Conservation (phyloP, 2,797 vertebrate genomes). For the Eutrigla gurnardus region DNA sequence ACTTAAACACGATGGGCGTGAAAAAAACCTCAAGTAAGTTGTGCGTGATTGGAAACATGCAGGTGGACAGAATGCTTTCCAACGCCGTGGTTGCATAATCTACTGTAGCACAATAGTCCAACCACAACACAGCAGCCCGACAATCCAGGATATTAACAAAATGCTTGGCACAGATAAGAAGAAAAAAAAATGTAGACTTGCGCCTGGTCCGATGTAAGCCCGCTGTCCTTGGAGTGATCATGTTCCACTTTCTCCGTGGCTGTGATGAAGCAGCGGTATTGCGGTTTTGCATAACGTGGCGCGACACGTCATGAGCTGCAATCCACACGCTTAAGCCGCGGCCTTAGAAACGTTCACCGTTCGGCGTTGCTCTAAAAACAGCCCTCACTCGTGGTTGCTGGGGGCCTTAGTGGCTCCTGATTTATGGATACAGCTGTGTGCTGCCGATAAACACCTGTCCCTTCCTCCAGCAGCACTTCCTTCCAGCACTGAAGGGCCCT, state of each 20-base stretch:
- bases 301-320: conserved; percentile 45
- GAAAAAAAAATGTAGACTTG: conserved; percentile 22
- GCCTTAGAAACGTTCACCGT: conserved; percentile 37
- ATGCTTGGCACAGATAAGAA: conserved; percentile 25
- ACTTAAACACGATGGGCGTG: not conserved
- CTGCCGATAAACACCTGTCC: conserved; percentile 76
- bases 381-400: conserved; percentile 37
- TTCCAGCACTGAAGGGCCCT: conserved; percentile 64
- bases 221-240: conserved; percentile 56
- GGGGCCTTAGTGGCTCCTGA: conserved; percentile 63
- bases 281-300: conserved; percentile 59
- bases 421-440: conserved; percentile 74
- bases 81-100: not conserved
- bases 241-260: conserved; percentile 35
- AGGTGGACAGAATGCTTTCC: not conserved
- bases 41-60: not conserved
- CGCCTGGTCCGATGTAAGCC: conserved; percentile 27
- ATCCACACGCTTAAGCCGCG: conserved; percentile 44
- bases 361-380: conserved; percentile 57
- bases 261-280: conserved; percentile 52
- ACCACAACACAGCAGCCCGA: conserved; percentile 31
- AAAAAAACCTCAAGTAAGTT: not conserved
- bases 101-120: conserved; percentile 19
- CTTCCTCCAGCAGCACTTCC: conserved; percentile 66
- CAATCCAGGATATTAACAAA: conserved; percentile 34